Percentiles rank a stretch among this genome's conserved stretches.
These are phyloP conservation scores for Frieseomelitta varia DNA, from an alignment of 1,140 invertebrate species.

Conservation along the genomic window DNA sequence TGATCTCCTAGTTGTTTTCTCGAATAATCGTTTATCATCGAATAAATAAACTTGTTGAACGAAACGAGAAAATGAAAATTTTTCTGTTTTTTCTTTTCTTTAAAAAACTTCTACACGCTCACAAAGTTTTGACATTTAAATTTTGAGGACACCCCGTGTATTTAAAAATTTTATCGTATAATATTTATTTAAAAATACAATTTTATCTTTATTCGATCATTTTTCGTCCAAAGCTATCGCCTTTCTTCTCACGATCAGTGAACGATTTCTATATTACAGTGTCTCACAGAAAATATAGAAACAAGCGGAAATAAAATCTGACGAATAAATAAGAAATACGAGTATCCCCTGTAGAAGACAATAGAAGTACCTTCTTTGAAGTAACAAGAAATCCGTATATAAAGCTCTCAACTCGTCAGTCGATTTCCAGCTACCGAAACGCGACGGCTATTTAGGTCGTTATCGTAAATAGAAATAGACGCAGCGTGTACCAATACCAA, in stretches of 20 bases:
- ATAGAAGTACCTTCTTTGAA: background rate
- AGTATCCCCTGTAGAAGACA: background rate
- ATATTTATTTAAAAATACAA: too few species aligned
- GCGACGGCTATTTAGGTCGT: background rate
- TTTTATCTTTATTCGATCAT: background rate
- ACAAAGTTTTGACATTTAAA: too few species aligned
- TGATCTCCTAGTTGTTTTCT: too few species aligned
- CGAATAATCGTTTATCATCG: too few species aligned
- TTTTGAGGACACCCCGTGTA: too few species aligned
- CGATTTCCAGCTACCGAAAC: background rate
- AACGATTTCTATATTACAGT: background rate
- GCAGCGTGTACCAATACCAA: background rate
- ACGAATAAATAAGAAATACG: conserved; percentile 8
- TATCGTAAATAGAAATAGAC: conserved; percentile 33
- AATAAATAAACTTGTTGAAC: too few species aligned
- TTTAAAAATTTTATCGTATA: too few species aligned
- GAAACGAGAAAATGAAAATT: too few species aligned
- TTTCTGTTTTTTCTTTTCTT: too few species aligned
- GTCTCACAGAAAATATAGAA: background rate
- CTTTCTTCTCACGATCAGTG: background rate
- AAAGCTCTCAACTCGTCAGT: background rate
- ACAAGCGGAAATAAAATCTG: too few species aligned
- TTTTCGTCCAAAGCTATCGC: background rate
- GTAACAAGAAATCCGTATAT: background rate
- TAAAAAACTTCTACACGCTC: too few species aligned